phyloP scores from a whole-genome alignment of 2,113 vertebrate genomes.

The Microcebus ravelobensis region DNA sequence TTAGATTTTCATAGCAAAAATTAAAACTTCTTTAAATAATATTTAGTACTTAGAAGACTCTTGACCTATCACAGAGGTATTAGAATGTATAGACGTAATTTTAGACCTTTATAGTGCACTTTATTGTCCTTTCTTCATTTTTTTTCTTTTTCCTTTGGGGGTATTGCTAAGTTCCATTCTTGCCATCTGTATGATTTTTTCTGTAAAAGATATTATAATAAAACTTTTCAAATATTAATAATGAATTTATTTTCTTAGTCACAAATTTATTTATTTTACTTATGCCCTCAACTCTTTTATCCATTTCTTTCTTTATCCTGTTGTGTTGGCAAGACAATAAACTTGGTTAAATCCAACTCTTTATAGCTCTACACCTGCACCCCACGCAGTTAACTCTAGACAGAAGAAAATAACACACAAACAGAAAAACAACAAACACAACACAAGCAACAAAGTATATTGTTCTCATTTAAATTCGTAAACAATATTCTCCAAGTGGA shows the following conservation, averaged over 20 bases:
- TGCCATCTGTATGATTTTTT: neutral
- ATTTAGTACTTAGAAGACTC: neutral
- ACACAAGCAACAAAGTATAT: neutral
- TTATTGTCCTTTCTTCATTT: neutral
- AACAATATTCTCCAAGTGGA: neutral
- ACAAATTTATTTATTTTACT: neutral
- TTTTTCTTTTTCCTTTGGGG: neutral
- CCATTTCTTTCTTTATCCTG: neutral
- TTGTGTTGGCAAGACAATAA: neutral
- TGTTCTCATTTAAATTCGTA: slow-evolving; percentile 10
- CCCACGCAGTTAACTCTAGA: neutral
- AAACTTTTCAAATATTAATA: neutral
- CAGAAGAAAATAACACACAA: neutral
- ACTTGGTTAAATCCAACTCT: neutral
- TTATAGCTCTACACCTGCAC: neutral
- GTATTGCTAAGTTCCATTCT: neutral
- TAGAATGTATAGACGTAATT: neutral
- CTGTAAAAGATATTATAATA: neutral
- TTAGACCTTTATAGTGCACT: neutral
- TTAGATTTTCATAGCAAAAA: neutral
- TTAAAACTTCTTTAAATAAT: neutral
- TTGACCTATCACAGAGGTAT: neutral
- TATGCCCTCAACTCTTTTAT: neutral
- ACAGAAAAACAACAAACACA: neutral
- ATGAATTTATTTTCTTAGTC: neutral